Evolutionary conservation across 2,113 vertebrate species (phyloP).

Genomic region (Hiodon alosoides): DNA sequence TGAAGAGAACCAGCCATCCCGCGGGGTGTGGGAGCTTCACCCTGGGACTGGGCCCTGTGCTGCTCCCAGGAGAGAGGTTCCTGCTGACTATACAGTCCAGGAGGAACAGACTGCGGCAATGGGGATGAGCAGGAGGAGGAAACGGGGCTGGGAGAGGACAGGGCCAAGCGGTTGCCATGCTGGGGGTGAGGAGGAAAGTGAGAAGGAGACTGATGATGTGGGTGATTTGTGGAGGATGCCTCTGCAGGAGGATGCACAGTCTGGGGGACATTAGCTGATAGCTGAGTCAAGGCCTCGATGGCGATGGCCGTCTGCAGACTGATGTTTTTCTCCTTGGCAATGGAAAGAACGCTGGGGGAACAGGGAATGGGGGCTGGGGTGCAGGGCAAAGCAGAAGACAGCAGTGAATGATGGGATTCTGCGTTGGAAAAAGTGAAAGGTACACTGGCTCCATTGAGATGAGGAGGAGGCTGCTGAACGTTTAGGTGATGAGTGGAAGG

Average conservation of each 20-base stretch:
- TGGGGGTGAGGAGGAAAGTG: slow-evolving; percentile 36
- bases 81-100: slow-evolving; percentile 53
- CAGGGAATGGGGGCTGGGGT: slow-evolving; percentile 73
- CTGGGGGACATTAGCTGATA: slow-evolving; percentile 76
- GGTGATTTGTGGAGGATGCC: slow-evolving; percentile 43
- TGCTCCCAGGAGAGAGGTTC: slow-evolving; percentile 51
- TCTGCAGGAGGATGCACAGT: slow-evolving; percentile 42
- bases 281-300: slow-evolving; percentile 90
- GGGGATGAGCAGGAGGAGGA: slow-evolving; percentile 48
- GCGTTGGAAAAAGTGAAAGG: slow-evolving; percentile 23
- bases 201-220: slow-evolving; percentile 48
- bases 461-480: slow-evolving; percentile 36
- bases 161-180: slow-evolving; percentile 43
- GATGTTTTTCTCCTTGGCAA: slow-evolving; percentile 94
- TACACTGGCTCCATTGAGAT: slow-evolving; percentile 48
- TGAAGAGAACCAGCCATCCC: slow-evolving; percentile 10
- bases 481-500: slow-evolving; percentile 29
- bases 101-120: slow-evolving; percentile 53
- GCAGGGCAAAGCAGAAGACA: slow-evolving; percentile 50
- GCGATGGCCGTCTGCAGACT: slow-evolving; percentile 93
- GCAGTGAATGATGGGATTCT: slow-evolving; percentile 38
- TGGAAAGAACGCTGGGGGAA: slow-evolving; percentile 83
- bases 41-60: slow-evolving; percentile 60
- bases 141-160: slow-evolving; percentile 32
- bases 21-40: slow-evolving; percentile 38